Evolutionary conservation across 2,797 vertebrate genomes (phyloP).

Genomic region (Danio aesculapii): DNA sequence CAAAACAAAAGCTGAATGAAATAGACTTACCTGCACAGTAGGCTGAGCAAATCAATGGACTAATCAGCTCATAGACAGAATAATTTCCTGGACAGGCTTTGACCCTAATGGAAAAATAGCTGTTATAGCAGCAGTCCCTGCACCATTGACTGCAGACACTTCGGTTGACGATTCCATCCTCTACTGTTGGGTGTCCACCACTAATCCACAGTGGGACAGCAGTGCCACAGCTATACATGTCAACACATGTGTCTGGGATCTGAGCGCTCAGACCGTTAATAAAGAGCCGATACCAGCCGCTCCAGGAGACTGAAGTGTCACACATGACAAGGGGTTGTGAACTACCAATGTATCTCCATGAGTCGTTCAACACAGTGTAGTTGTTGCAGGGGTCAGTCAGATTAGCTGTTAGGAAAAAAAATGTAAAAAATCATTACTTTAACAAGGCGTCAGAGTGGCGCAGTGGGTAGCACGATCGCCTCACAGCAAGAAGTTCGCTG

Average conservation of each 20-base stretch:
- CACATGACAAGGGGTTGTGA: neutral
- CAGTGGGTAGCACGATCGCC: too few relatives aligned
- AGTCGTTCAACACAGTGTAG: neutral
- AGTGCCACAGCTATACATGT: neutral
- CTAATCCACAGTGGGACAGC: constrained; percentile 5
- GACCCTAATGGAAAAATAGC: neutral
- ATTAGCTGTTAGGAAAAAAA: neutral
- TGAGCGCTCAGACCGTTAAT: too few relatives aligned
- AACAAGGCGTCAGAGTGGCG: too few relatives aligned
- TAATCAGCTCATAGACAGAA: neutral
- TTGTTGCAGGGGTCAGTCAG: neutral
- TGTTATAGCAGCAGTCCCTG: neutral
- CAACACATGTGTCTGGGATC: constrained; percentile 26
- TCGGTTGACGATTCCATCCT: neutral
- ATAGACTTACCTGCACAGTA: neutral
- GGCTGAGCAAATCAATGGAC: fast-evolving
- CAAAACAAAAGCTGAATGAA: too few relatives aligned
- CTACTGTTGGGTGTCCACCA: neutral
- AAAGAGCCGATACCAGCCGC: too few relatives aligned
- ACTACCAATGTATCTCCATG: neutral
- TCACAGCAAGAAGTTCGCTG: too few relatives aligned
- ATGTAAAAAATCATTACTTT: neutral
- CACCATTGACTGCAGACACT: neutral
- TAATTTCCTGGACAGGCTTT: constrained; percentile 5
- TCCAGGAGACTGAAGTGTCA: neutral